These are phyloP conservation scores for Mesocentrotus franciscanus DNA, from an alignment of 53 echinoderm and acorn worm genomes.

Conservation along the genomic window DNA sequence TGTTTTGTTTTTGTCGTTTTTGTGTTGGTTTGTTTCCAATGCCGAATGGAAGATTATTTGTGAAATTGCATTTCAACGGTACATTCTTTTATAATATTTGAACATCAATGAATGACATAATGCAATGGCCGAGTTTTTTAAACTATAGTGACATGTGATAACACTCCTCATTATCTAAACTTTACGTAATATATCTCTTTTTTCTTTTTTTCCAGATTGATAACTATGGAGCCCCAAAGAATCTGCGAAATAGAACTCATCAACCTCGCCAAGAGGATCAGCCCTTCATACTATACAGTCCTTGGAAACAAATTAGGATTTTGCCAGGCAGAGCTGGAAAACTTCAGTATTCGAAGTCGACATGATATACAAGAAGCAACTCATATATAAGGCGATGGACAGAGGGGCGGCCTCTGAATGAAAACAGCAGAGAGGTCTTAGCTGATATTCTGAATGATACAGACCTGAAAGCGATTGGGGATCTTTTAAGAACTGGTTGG, in stretches of 20 bases:
- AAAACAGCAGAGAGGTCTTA: background rate
- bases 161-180: no score
- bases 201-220: background rate
- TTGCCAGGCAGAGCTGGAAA: background rate
- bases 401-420: background rate
- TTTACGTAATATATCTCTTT: background rate
- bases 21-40: no score
- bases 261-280: background rate
- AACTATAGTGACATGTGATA: no score
- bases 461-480: constrained; percentile 1
- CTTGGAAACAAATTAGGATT: constrained; percentile 1
- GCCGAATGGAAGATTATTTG: no score
- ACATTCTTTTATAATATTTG: no score
- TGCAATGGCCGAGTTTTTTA: no score
- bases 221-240: background rate
- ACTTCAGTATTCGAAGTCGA: background rate
- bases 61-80: no score
- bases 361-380: background rate
- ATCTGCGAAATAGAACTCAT: background rate
- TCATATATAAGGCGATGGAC: background rate
- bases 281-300: background rate
- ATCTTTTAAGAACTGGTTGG: background rate
- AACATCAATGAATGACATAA: no score
- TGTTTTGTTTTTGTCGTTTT: no score
- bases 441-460: background rate